A percentile compares a stretch with the other conserved stretches of the same genome.
These are phyloP conservation scores for Drosophila jambulina DNA, from an alignment of 1,140 invertebrate species.

Conservation along the genomic window DNA sequence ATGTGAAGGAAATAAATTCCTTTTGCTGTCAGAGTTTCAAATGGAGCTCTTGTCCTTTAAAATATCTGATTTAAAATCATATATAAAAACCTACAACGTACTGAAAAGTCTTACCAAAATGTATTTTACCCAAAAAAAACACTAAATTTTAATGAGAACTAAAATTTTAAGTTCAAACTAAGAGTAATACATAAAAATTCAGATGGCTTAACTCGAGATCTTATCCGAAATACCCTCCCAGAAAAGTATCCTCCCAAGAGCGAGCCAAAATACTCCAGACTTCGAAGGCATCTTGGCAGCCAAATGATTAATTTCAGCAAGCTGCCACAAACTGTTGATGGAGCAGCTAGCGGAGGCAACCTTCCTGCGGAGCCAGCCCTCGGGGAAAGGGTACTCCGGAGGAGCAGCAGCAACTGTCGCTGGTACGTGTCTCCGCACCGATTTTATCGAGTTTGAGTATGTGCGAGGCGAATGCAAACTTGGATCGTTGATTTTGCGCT, in stretches of 20 bases:
- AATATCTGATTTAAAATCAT: background rate
- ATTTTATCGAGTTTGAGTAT: conserved; percentile 58
- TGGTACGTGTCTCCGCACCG: conserved; percentile 53
- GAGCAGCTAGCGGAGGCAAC: conserved; percentile 9
- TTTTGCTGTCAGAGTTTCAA: background rate
- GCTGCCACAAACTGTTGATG: conserved; percentile 75
- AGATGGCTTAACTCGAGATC: no score
- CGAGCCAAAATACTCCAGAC: conserved; percentile 9
- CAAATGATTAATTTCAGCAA: conserved; percentile 82
- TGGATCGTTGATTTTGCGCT: conserved; percentile 72
- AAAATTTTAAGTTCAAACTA: background rate
- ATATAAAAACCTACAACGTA: no score
- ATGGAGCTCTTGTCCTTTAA: background rate
- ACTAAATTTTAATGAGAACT: background rate
- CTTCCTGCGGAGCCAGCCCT: background rate
- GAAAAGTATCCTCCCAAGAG: background rate
- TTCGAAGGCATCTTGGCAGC: conserved; percentile 59
- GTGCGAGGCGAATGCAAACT: conserved; percentile 66
- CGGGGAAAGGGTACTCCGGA: conserved; percentile 12
- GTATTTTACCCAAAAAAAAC: no score
- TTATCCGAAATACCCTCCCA: background rate
- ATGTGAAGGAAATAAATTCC: background rate
- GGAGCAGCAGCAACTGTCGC: conserved; percentile 17
- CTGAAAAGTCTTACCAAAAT: background rate
- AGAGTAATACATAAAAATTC: background rate